Percentiles rank a stretch among this genome's conserved stretches.
Conservation (phyloP, 1,140 invertebrate genomes). For the Neelides sp. region DNA sequence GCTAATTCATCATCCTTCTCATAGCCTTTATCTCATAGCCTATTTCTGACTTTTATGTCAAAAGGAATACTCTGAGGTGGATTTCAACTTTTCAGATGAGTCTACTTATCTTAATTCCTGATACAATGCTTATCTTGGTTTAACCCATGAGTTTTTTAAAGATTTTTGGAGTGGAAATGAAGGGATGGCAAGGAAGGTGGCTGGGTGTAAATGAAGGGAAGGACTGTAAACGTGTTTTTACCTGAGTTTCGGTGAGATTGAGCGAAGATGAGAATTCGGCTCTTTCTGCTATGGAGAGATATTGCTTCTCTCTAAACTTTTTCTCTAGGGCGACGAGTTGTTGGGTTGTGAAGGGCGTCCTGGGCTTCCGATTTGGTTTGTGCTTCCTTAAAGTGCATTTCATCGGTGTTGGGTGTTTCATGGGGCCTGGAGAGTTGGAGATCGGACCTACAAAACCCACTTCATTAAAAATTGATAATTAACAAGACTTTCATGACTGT, state of each 20-base stretch:
- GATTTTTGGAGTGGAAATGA: too few species aligned
- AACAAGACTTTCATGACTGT: too few species aligned
- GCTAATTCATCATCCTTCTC: too few species aligned
- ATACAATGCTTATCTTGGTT: too few species aligned
- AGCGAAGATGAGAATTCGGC: conserved; percentile 91
- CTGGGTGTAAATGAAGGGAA: too few species aligned
- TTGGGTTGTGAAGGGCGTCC: conserved; percentile 93
- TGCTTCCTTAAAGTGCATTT: conserved; percentile 88
- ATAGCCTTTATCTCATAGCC: too few species aligned
- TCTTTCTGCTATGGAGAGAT: conserved; percentile 87
- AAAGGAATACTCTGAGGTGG: too few species aligned
- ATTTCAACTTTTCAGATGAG: too few species aligned
- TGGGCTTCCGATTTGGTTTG: conserved; percentile 92
- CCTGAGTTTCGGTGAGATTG: conserved; percentile 87
- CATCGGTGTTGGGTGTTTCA: conserved; percentile 47
- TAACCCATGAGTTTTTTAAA: too few species aligned
- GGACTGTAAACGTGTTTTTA: conserved; percentile 38
- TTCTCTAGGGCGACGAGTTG: conserved; percentile 85
- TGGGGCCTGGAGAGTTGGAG: conserved; percentile 35
- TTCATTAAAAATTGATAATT: conserved; percentile 10
- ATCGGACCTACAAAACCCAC: not conserved
- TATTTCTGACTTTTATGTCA: too few species aligned
- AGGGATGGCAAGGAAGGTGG: too few species aligned
- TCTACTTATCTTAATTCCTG: too few species aligned
- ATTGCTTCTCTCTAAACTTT: conserved; percentile 93